Conservation (phyloP, 2,888 invertebrate genomes). For the Folsomia candida region DNA sequence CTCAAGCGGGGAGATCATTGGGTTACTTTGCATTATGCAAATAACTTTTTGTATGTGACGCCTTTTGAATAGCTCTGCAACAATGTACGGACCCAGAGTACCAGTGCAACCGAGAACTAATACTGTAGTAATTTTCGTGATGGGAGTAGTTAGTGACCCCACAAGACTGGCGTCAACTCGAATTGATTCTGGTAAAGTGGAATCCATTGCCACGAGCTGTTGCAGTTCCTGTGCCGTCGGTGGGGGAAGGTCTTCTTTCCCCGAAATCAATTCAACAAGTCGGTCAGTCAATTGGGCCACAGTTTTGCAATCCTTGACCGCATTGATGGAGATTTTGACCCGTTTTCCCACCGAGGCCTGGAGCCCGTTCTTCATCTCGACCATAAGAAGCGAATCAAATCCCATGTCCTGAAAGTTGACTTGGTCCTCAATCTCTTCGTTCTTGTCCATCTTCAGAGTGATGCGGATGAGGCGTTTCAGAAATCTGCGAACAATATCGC, state of each 20-base stretch:
- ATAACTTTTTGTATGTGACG: constrained; percentile 16
- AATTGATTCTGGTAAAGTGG: constrained; percentile 21
- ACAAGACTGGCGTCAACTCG: not conserved
- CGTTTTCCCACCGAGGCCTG: too few species aligned
- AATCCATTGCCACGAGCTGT: constrained; percentile 21
- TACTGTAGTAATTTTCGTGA: constrained; percentile 12
- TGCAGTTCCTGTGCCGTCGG: constrained; percentile 16
- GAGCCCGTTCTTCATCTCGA: too few species aligned
- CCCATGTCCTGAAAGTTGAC: constrained; percentile 19
- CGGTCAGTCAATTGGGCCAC: too few species aligned
- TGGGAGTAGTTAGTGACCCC: not conserved
- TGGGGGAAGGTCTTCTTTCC: not conserved
- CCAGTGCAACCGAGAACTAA: constrained; percentile 29
- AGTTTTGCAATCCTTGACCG: too few species aligned
- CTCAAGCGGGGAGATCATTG: not conserved
- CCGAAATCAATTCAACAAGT: constrained; percentile 20
- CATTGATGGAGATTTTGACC: too few species aligned
- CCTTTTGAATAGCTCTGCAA: constrained; percentile 9
- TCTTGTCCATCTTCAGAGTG: constrained; percentile 23
- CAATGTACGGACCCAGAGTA: constrained; percentile 24
- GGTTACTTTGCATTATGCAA: constrained; percentile 14
- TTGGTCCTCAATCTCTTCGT: constrained; percentile 25
- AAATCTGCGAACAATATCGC: constrained; percentile 15
- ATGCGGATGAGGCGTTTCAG: constrained; percentile 13
- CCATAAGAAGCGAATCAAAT: constrained; percentile 32